Base-by-base conservation (phyloP, 2,797 vertebrate species). In the Micrastur ruficollis region DNA sequence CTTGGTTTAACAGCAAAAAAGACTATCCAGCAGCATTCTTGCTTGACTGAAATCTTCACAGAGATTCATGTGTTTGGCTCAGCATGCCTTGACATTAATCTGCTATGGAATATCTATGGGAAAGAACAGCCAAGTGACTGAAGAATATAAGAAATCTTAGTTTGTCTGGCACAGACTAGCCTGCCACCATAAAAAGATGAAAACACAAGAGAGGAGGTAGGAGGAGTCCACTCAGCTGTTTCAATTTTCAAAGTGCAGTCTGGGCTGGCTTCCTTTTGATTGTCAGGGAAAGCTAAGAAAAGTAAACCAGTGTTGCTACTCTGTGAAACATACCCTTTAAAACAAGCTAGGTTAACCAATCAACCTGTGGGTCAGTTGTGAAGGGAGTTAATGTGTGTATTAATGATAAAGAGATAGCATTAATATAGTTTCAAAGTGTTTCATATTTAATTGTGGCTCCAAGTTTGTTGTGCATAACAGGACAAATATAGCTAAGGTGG, bases 401-500 rank as follows among this genome's bases (percentile, higher is more conserved):
- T 89, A 92, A 96, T 13, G 88, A 97, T 93, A 88, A 94, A 97
- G 96, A 91, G 94, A 90, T 93, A 90, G 80, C 71, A 92, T 76
- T 59, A 96, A 97, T 84, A 59, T 6, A 49, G 49, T 90, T 95
- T 97, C 89, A 61, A 97, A 98, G 81, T 94, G 91, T 74, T 97
- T 97, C 42, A 13, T 93, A 88, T 95, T 97, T 93, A 96, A 97
- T 91, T 86, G 83, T n/a, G 59, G 78, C 86, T 97, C 89, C 56
- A 56, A 94, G 94, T 97, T 95, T 97, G 92, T 98, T 97, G 94
- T 96, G 76, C 66, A 31, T 91, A 92, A 96, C 92, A 94, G 93
- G 96, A 97, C 95, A 98, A 98, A 97, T 98, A 97, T 97, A 98
- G 92, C 90, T 90, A 97, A 98, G 97, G 98, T 97, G 95, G 97